These are phyloP conservation scores for Chalcosyrphus nemorum DNA, from an alignment of 2,888 invertebrate genomes.

Conservation along the genomic window DNA sequence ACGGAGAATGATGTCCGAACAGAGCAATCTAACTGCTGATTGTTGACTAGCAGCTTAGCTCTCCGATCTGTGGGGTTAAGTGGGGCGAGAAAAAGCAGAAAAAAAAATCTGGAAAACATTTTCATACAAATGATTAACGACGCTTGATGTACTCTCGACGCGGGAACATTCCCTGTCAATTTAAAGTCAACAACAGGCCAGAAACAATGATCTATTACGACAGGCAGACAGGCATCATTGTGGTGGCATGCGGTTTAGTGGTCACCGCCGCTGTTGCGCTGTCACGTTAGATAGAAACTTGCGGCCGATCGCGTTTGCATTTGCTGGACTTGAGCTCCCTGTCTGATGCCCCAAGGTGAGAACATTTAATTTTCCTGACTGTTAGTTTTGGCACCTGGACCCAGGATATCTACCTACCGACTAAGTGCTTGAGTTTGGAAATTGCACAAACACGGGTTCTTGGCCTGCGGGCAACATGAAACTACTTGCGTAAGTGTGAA, in stretches of 20 bases:
- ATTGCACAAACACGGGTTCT: background rate
- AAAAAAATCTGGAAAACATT: slow-evolving; percentile 20
- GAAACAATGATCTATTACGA: slow-evolving; percentile 58
- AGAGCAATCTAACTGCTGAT: slow-evolving; percentile 1
- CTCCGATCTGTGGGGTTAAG: slow-evolving; percentile 4
- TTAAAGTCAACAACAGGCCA: slow-evolving; percentile 57
- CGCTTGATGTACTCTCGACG: slow-evolving; percentile 61
- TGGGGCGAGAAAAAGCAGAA: too few species aligned
- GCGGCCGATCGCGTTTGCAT: background rate
- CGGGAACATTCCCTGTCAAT: slow-evolving; percentile 63
- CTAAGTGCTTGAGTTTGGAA: background rate
- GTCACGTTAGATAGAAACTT: slow-evolving; percentile 1
- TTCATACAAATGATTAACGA: slow-evolving; percentile 59
- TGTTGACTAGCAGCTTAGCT: too few species aligned
- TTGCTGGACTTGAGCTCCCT: background rate
- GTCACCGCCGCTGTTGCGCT: too few species aligned
- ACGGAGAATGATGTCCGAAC: slow-evolving; percentile 47
- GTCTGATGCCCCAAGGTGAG: slow-evolving; percentile 32
- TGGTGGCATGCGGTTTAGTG: slow-evolving; percentile 13
- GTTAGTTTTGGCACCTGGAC: slow-evolving; percentile 27
- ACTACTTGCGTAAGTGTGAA: slow-evolving; percentile 40
- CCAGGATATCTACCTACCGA: too few species aligned
- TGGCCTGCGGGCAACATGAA: slow-evolving; percentile 15
- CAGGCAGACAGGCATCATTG: slow-evolving; percentile 52
- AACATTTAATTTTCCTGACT: slow-evolving; percentile 23